Base-by-base conservation (phyloP, 2,113 vertebrate species). In the Dipodomys ordii region DNA sequence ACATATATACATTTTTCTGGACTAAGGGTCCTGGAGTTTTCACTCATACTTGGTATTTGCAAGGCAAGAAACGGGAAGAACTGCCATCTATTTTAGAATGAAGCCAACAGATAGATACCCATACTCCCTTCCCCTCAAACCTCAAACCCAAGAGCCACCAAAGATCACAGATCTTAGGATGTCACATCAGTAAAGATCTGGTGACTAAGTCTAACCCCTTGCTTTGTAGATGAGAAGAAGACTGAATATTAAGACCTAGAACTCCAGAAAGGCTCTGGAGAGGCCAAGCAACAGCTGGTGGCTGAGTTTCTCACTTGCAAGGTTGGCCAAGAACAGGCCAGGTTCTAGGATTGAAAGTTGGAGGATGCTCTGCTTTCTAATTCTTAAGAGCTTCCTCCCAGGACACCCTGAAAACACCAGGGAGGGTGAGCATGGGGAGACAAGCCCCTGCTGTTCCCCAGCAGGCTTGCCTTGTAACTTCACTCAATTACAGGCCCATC, bases 171-270 rank as follows among this genome's bases (percentile, higher is more conserved):
- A 65, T 18, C 76, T 60, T 35, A 16, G 46, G 49, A 28, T 12
- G 13, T 25, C 32, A 27, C 32, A 60, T 68, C 46, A 23, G 12
- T 79, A 60, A 32, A 46, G 64, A n/a, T 49, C 1, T 77, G 69
- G 30, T 13, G 10, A 79, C 65, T 62, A 68, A 27, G 64, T 62
- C 77, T 30, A 68, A 6, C 0, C 25, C 62, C 57, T 44, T 19
- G 30, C 60, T 88, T 62, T 49, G 46, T 6, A 86, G 44, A 39
- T 35, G 71, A 92, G 73, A 90, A 94, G 87, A 90, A 94, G 86
- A 90, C 19, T 5, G 18, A 39, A 39, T 39, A 39, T 39, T 39
- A 39, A 86, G 20, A 35, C 12, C 49, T 44, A 46, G 10, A 69
- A 87, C 35, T 72, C 32, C 83, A n/a, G 72, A 83, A 57, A 32